Evolutionary conservation across 2,797 vertebrate species (phyloP).

Genomic region (Alca torda): DNA sequence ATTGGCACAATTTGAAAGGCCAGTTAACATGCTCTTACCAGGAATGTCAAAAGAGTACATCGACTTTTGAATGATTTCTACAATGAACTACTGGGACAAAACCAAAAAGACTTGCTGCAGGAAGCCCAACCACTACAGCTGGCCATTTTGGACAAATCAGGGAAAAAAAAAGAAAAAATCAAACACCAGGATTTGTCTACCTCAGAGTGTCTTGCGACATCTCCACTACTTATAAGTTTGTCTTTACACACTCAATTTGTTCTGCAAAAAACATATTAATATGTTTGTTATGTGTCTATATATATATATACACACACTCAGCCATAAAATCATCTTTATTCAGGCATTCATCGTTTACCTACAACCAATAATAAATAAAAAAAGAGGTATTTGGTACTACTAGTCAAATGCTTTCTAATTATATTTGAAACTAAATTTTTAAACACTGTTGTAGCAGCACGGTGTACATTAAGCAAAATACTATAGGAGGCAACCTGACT

Average conservation of each 20-base stretch:
- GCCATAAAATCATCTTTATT: background rate
- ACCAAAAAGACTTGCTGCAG: background rate
- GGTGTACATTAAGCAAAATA: background rate
- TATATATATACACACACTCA: fast-evolving
- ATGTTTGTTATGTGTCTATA: background rate
- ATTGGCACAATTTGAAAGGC: background rate
- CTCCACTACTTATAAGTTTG: background rate
- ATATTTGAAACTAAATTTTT: background rate
- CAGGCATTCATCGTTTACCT: background rate
- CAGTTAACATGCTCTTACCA: background rate
- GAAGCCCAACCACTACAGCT: background rate
- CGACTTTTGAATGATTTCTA: background rate
- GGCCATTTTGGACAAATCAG: background rate
- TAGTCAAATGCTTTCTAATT: background rate
- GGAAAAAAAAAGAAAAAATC: background rate
- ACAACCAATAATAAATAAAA: background rate
- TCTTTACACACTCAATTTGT: background rate
- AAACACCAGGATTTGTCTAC: background rate
- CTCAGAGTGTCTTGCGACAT: background rate
- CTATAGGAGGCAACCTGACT: background rate
- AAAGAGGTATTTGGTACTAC: background rate
- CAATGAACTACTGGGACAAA: background rate
- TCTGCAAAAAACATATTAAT: background rate
- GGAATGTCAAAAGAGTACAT: background rate
- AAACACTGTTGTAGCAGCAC: background rate